Base-by-base conservation (phyloP, 2,797 vertebrate genomes). In the Siniperca obscura region DNA sequence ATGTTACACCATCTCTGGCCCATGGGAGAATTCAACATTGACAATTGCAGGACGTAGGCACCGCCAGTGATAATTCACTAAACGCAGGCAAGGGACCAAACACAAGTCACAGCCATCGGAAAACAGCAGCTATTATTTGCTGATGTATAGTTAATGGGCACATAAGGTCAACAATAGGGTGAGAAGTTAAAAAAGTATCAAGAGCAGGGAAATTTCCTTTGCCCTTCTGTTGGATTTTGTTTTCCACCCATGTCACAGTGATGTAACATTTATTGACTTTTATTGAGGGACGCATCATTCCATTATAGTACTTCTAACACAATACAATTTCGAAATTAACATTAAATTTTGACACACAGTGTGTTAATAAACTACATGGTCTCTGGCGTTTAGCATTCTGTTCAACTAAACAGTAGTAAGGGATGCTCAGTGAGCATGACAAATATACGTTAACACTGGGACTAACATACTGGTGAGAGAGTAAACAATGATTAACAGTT, bases 401-500 rank as follows among this genome's bases (percentile, higher is more conserved):
- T 85, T 84, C 78, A 82, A 87, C 55, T 73, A 61, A 83, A 84
- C 76, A 70, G 70, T n/a, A 74, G 57, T 21, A 52, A 55, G 50
- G 40, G 48, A 79, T 25, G 62, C 80, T 84, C 72, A 46, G 67
- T 40, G 62, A 84, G 67, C 64, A 70, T 79, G 59, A 84, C 78
- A 80, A 78, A 89, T 70, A 62, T 79, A 85, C 80, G 89, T 83
- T 67, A 85, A 87, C 59, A 59, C 61, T 50, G 61, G 12, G 53
- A 60, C 27, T 50, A 69, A 78, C 74, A 61, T 42, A 27, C 17
- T 40, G 52, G 69, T 73, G 62, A 55, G 77, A 89, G 66, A 70
- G 78, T 59, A 90, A 91, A 91, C 87, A 78, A 25, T 69, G 84
- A 91, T 85, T 76, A 90, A 76, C 77, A 70, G 69, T 57, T 80